Percentiles rank a stretch among this genome's conserved stretches.
Conservation (phyloP, 2,797 vertebrate genomes). For the Pteronotus mesoamericanus region DNA sequence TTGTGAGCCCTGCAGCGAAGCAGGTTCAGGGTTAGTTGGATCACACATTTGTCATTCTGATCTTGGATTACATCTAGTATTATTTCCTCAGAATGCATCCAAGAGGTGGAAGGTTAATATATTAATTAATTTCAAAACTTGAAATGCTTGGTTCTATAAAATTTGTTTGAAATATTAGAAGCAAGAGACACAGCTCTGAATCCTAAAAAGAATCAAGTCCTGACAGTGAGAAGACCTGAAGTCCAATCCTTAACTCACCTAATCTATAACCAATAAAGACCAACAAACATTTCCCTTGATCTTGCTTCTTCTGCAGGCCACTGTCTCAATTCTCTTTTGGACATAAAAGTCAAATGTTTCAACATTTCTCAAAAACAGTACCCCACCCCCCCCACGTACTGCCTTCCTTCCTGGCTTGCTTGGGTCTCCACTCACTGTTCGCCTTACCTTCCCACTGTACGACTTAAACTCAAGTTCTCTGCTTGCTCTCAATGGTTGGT, state of each 20-base stretch:
- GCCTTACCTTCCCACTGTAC: rapidly evolving
- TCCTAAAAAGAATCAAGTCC: not conserved
- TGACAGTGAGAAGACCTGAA: not conserved
- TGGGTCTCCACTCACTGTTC: rapidly evolving
- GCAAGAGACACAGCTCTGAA: not conserved
- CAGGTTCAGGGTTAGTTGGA: not conserved
- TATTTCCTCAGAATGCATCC: not conserved
- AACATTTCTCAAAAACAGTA: not conserved
- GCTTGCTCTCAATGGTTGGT: not conserved
- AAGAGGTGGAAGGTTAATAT: not conserved
- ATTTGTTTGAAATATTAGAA: not conserved
- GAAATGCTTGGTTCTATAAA: not conserved
- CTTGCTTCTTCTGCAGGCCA: not conserved
- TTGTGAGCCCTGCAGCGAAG: not conserved
- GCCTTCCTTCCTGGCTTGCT: not conserved
- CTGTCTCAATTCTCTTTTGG: not conserved
- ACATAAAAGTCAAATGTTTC: not conserved
- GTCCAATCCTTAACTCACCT: not conserved
- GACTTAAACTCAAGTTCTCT: not conserved
- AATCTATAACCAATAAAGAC: no score
- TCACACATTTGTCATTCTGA: not conserved
- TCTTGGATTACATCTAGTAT: not conserved
- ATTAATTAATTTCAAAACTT: not conserved
- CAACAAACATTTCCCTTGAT: not conserved
- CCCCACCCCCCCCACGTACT: not conserved